Evolutionary conservation across 2,113 vertebrate genomes (phyloP).

Genomic region (Takifugu flavidus): DNA sequence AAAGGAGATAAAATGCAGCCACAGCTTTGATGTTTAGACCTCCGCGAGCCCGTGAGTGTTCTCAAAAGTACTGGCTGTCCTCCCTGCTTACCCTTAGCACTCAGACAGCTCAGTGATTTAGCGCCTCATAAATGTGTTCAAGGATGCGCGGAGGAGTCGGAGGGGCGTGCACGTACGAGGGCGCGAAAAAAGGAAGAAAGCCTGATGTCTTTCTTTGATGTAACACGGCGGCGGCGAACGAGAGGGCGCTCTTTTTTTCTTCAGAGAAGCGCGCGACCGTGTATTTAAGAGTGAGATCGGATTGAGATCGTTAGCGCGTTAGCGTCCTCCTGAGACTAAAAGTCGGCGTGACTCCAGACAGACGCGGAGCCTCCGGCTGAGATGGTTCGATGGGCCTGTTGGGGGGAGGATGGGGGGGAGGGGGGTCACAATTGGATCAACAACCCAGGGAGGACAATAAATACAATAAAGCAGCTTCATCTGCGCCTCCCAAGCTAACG

Average conservation of each 20-base stretch:
- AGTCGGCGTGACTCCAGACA: slow-evolving; percentile 28
- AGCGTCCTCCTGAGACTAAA: slow-evolving; percentile 18
- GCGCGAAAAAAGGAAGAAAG: no score
- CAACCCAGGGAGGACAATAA: no score
- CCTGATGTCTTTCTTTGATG: slow-evolving; percentile 5
- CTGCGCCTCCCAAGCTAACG: no score
- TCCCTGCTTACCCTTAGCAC: slow-evolving; percentile 36
- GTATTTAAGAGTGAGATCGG: not conserved
- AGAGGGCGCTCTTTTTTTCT: not conserved
- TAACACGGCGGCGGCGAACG: not conserved
- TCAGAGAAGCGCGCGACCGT: not conserved
- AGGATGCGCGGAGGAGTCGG: slow-evolving; percentile 1
- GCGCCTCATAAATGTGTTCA: slow-evolving; percentile 40
- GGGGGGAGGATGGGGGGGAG: no score
- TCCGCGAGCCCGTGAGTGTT: not conserved
- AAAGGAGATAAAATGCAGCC: not conserved
- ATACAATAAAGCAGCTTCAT: no score
- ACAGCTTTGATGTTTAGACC: slow-evolving; percentile 13
- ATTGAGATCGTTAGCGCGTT: not conserved
- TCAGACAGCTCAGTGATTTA: slow-evolving; percentile 46
- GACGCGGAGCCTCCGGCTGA: not conserved
- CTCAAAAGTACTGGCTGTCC: slow-evolving; percentile 13
- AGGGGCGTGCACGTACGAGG: no score
- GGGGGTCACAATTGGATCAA: no score
- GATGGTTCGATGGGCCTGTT: no score